Base-by-base conservation (phyloP, 1,140 invertebrate genomes). In the Lepidurus couesii region DNA sequence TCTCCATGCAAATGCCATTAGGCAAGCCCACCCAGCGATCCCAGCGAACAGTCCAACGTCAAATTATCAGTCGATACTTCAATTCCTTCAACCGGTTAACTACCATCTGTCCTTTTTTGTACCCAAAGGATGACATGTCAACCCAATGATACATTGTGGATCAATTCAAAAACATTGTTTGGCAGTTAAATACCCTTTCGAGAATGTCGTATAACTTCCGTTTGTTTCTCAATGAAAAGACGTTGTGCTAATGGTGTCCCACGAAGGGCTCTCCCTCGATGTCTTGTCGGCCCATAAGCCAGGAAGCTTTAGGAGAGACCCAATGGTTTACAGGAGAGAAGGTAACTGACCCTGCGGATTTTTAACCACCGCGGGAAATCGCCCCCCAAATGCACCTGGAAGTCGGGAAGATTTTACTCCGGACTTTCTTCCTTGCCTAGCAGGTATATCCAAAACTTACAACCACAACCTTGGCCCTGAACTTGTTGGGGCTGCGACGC, bases 261-360 rank as follows among this genome's bases (percentile, higher is more conserved):
- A 65, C 53, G 53, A 65, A 21, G 53, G 53, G 7, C 34, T 34
- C 34, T 65, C 53, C 13, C 53, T 65, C 53, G 9, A 10, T 21
- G 53, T 65, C 53, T 65, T 16, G n/a, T 65, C 53, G 53, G 53
- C 21, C 16, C 8, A 21, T 21, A n/a, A 4, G 53, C n/a, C 53
- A n/a, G 53, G 53, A 65, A 65, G 53, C 21, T 65, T 16, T n/a
- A 21, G 53, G 21, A 65, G 21, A 65, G 53, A 65, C 53, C 53
- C 53, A 65, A 65, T 65, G 53, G 53, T 65, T 65, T 65, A 65
- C 53, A 65, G 21, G 53, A 13, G 53, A 21, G 21, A 65, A 65
- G 53, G 53, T 65, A 65, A 65, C 53, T 65, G 53, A 65, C 53
- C 53, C 53, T 65, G 53, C 53, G 53, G 53, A 65, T 65, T 65